These are phyloP conservation scores for Lamprologus tigripictilis DNA, from an alignment of 2,113 vertebrate species.

Conservation along the genomic window DNA sequence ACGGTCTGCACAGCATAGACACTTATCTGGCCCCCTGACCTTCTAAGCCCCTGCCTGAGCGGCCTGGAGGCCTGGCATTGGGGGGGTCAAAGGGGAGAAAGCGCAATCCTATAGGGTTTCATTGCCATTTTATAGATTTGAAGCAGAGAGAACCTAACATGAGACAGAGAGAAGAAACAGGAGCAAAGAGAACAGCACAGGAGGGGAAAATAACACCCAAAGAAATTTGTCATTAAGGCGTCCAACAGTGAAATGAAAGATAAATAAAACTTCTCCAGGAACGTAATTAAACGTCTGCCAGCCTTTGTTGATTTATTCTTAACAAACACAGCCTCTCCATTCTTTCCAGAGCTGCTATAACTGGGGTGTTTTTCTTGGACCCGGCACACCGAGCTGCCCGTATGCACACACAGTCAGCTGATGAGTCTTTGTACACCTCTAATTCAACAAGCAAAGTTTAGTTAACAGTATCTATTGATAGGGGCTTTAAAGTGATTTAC, in stretches of 20 bases:
- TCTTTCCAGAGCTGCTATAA: conserved; percentile 61
- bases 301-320: conserved; percentile 62
- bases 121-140: conserved; percentile 39
- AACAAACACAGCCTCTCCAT: conserved; percentile 53
- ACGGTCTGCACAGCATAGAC: conserved; percentile 64
- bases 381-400: background rate
- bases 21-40: conserved; percentile 52
- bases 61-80: conserved; percentile 43
- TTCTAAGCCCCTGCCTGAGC: conserved; percentile 38
- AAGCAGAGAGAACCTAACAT: background rate
- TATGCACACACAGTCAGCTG: conserved; percentile 36
- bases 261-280: conserved; percentile 55
- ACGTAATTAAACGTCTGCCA: conserved; percentile 61
- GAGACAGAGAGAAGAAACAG: background rate
- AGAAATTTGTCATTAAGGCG: conserved; percentile 24
- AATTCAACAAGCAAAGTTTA: conserved; percentile 31
- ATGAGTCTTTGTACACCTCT: conserved; percentile 27
- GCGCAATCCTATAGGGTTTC: conserved; percentile 60
- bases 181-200: background rate
- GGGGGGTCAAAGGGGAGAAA: conserved; percentile 63
- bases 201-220: background rate
- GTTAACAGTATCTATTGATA: conserved; percentile 3
- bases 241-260: conserved; percentile 44
- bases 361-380: conserved; percentile 57
- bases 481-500: conserved; percentile 16